Base-by-base conservation (phyloP, 2,797 vertebrate genomes). In the Bucorvus abyssinicus region DNA sequence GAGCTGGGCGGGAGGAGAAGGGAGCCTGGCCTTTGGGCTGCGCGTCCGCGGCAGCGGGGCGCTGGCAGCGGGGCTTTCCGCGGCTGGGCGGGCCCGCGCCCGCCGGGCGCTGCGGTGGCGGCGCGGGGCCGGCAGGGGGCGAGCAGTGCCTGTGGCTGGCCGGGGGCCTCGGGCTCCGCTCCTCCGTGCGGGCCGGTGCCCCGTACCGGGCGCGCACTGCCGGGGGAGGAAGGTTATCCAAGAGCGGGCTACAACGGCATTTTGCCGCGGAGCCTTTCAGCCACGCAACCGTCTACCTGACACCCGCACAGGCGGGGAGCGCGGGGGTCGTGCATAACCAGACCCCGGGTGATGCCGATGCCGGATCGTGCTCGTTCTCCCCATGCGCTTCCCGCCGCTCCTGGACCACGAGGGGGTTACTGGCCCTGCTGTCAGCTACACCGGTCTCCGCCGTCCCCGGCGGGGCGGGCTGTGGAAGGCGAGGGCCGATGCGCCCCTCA, bases 311-410 rank as follows among this genome's bases (percentile, higher is more conserved):
- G 57, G 57, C 7, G 29, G 8, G 47, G 47, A 23, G 47, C 14
- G 24, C 19, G 14, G 34, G 57, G 30, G 59, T 36, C 45, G 6
- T 6, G 69, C n/a, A n/a, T 1, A 5, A 2, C 30, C 55, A 1
- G 14, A 13, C 3, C 9, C 45, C 20, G 20, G 1, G 14, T 1
- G 56, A 2, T 13, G 65, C 23, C 1, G 44, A 20, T 11, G 29
- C 24, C 6, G 17, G 7, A 1, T 3, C 1, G 60, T 7, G 45
- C n/a, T 5, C 45, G 23, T 18, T 14, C 38, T 45, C 27, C 57
- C 49, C 1, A 1, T 1, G 57, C 5, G 8, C 27, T n/a, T n/a
- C n/a, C 52, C n/a, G 23, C 38, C 2, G 17, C 52, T 12, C 22
- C 47, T 0, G 81, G 40, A 12, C 14, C 26, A 1, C 2, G 17